Percentiles rank a stretch among this genome's conserved stretches.
Conservation (phyloP, 2,888 invertebrate genomes). For the Spilosoma lubricipeda region DNA sequence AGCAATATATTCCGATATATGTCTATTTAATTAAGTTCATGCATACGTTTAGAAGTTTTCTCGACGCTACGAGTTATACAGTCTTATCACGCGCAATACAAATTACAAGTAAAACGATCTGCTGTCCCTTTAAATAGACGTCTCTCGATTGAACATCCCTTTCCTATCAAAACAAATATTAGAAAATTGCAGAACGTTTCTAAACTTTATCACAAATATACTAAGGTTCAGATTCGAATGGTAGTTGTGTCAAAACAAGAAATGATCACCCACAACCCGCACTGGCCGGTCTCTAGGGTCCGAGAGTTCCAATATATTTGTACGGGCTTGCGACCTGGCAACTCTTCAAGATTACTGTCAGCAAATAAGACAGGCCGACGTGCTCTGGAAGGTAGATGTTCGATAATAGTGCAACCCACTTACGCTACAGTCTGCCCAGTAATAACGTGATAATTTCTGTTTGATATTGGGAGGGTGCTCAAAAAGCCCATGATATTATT, state of each 20-base stretch:
- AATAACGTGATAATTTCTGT: conserved; percentile 33
- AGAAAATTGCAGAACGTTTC: conserved; percentile 21
- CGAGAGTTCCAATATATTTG: conserved; percentile 76
- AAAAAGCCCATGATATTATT: neutral
- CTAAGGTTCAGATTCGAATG: conserved; percentile 38
- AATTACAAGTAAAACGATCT: conserved; percentile 78
- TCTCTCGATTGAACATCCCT: conserved; percentile 71
- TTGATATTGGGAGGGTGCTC: conserved; percentile 21
- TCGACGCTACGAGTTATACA: conserved; percentile 43
- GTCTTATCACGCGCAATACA: conserved; percentile 72
- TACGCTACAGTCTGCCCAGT: conserved; percentile 40
- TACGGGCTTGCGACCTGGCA: conserved; percentile 62
- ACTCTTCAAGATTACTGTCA: conserved; percentile 80
- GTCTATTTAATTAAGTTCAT: conserved; percentile 41
- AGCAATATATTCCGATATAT: conserved; percentile 12
- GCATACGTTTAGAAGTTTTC: conserved; percentile 33
- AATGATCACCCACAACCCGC: conserved; percentile 64
- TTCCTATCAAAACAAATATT: conserved; percentile 69
- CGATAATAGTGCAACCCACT: conserved; percentile 62
- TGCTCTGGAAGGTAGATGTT: conserved; percentile 69
- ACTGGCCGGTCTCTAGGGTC: conserved; percentile 73
- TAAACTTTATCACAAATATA: conserved; percentile 19
- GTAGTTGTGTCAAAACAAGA: conserved; percentile 50
- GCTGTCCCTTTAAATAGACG: conserved; percentile 73
- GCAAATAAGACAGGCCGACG: conserved; percentile 74